Base-by-base conservation (phyloP, 2,888 invertebrate species). In the Drosophila atripex region DNA sequence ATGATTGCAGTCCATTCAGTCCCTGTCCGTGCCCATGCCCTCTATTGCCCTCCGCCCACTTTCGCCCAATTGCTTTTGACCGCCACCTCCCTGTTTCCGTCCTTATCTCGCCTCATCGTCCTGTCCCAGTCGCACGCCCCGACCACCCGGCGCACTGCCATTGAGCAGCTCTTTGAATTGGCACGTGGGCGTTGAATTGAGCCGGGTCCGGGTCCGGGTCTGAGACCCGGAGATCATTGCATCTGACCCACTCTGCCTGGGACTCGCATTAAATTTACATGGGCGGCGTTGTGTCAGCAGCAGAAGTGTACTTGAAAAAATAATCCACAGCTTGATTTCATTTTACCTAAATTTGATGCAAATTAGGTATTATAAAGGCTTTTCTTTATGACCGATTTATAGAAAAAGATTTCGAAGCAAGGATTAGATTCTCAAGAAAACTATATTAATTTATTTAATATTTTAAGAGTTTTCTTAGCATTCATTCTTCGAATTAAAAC, bases 151-250 rank as follows among this genome's bases (percentile, higher is more conserved):
- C 43, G 43, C 18, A 56, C 58, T 65, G 46, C 47, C 43, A 66
- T 46, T 38, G 77, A 55, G 60, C 77, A 60, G 55, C 54, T 49
- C 57, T 61, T 65, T 45, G 35, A 35, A 65, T 53, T 75, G 80
- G 71, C 83, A 83, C 84, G 84, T 82, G 82, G 84, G 72, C 74
- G 70, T 49, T 54, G 38, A 65, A 65, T 73, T 70, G 63, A 54
- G 53, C 54, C 66, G 64, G 52, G 49, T 49, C 54, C 49, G 53
- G 53, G 23, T 45, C 45, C 25, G 35, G 41, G 43, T 43, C 43
- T 6, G 21, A 12, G 25, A 14, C 9, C 32, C 41, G 32, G 30
- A 30, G 60, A 54, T 51, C 64, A 64, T 64, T 64, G 63, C 64
- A 47, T 57, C 41, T 70, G 71, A 63, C 56, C 56, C 52, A 53